Base-by-base conservation (phyloP, 2,888 invertebrate species). In the Molanna angustata region DNA sequence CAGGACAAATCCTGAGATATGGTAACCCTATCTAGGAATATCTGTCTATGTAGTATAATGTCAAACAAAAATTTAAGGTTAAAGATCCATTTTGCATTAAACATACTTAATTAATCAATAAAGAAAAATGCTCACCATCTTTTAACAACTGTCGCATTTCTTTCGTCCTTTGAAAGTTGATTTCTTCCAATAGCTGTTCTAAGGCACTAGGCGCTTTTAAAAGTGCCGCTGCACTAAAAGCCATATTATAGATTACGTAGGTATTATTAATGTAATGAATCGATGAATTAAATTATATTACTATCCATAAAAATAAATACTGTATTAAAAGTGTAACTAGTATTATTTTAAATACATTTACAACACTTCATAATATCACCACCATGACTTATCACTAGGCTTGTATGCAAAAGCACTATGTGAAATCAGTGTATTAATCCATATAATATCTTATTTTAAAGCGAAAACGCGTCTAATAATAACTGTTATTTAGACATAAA, bases 161-260 rank as follows among this genome's bases (percentile, higher is more conserved):
- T 71, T 94, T 93, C 47, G 91, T 91, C 60, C 93, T 80, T 70
- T 94, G 93, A 65, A 93, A 94, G 72, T 91, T 92, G 61, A 94
- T 94, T 71, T 94, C 94, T 67, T 93, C 92, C 55, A 94, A 74
- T 51, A 94, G 76, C 66, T 91, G 92, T 67, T 93, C 92, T 62
- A 94, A 72, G 69, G 88, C 85, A 21, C 89, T 88, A 16, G 86
- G 82, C 54, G 67, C 69, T 60, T 70, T 71, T 58, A 74, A 61
- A 52, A 67, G 69, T 11, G 71, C 65, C 3, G 73, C 69, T 37
- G 72, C 71, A 54, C 75, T 73, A 56, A 76, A 64, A 61, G 75
- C 70, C 75, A 75, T 75, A 20, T 45, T 41, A 6, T 22, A 27
- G 7, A 35, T 4, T 6, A 9, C 4, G 4, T 6, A 35, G 7